Evolutionary conservation across 2,888 invertebrate species (phyloP).

Genomic region (Prosapia bicincta): DNA sequence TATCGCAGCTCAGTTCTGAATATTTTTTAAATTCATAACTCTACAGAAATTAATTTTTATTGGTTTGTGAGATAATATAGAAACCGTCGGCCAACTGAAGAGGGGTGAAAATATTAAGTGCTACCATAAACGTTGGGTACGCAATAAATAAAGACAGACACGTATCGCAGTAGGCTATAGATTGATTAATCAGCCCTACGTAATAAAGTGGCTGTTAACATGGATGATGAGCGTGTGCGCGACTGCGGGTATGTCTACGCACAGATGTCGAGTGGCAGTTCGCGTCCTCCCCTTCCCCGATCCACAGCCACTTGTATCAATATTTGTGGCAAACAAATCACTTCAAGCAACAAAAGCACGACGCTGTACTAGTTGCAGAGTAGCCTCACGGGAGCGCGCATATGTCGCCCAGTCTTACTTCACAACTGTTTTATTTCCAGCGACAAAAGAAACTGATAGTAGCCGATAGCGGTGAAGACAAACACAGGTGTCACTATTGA

Average conservation of each 20-base stretch:
- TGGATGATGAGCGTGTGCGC: background rate
- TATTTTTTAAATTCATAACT: no score
- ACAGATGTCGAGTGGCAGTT: background rate
- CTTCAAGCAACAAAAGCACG: background rate
- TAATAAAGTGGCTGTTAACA: background rate
- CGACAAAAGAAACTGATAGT: background rate
- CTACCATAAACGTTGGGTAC: background rate
- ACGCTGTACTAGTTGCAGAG: background rate
- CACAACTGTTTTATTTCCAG: background rate
- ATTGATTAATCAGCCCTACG: background rate
- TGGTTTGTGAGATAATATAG: no score
- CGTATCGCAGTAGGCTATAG: background rate
- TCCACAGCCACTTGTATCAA: conserved; percentile 18
- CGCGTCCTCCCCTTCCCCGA: background rate
- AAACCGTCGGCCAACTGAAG: no score
- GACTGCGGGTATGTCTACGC: background rate
- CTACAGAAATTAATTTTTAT: no score
- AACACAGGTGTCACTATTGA: background rate
- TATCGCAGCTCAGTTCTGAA: no score
- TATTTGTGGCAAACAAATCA: conserved; percentile 26
- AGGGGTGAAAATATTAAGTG: background rate
- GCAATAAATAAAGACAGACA: background rate
- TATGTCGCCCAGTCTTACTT: background rate
- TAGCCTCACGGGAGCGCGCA: background rate
- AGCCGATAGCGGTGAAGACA: background rate